Conservation (phyloP, 2,797 vertebrate species). For the Psittacula derbiana region DNA sequence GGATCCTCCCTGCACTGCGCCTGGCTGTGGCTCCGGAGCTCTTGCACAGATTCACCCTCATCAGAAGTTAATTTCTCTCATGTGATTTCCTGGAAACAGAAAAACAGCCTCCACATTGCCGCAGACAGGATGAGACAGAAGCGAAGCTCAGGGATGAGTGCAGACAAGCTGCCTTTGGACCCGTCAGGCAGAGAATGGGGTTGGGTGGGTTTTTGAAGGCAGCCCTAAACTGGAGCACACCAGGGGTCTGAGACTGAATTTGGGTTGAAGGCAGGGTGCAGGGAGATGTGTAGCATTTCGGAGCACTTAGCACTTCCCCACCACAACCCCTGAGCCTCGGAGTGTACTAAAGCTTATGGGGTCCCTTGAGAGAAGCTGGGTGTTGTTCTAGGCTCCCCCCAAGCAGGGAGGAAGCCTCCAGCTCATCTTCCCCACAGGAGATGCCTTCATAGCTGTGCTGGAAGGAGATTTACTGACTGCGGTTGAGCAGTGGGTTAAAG, state of each 20-base stretch:
- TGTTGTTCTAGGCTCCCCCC: neutral
- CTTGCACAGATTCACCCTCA: neutral
- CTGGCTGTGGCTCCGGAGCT: neutral
- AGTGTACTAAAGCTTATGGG: neutral
- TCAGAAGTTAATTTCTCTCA: neutral
- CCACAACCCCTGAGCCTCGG: accelerated
- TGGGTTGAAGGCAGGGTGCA: neutral
- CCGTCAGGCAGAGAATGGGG: accelerated
- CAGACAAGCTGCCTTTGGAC: neutral
- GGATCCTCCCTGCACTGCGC: neutral
- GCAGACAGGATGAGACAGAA: neutral
- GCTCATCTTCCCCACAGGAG: neutral
- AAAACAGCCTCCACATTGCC: neutral
- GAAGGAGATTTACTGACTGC: conserved; percentile 28
- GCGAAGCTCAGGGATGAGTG: neutral
- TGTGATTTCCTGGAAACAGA: neutral
- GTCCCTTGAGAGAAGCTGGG: neutral
- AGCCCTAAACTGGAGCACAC: neutral
- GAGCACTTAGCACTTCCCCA: neutral
- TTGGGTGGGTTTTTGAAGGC: neutral
- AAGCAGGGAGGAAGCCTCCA: neutral
- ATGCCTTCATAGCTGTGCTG: neutral
- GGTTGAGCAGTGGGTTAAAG: neutral
- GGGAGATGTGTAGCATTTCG: neutral
- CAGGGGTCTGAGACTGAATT: neutral